Percentiles rank a stretch among this genome's conserved stretches.
These are phyloP conservation scores for Palloptera scutellata DNA, from an alignment of 2,888 invertebrate genomes.

Conservation along the genomic window DNA sequence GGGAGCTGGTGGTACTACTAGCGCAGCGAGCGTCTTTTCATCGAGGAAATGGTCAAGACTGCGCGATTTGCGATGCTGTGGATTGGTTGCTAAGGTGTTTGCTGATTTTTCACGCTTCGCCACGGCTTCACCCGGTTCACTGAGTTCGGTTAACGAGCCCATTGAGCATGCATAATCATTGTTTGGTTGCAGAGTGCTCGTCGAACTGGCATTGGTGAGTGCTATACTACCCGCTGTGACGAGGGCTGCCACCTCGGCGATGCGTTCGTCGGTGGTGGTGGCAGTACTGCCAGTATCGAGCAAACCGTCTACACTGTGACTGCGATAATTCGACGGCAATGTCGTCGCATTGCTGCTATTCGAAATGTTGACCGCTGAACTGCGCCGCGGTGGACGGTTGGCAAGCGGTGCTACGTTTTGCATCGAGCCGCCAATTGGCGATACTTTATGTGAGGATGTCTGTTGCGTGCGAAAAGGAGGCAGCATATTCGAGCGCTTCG, in stretches of 20 bases:
- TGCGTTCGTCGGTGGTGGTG: slow-evolving; percentile 49
- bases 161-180: slow-evolving; percentile 37
- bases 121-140: slow-evolving; percentile 43
- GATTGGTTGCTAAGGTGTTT: slow-evolving; percentile 48
- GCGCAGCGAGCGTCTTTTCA: slow-evolving; percentile 58
- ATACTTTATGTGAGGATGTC: slow-evolving; percentile 41
- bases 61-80: slow-evolving; percentile 67
- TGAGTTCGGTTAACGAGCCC: slow-evolving; percentile 37
- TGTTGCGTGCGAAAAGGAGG: slow-evolving; percentile 60
- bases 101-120: slow-evolving; percentile 54
- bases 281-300: slow-evolving; percentile 63
- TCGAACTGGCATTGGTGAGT: slow-evolving; percentile 57
- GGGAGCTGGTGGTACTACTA: slow-evolving; percentile 47
- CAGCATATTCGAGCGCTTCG: slow-evolving; percentile 56
- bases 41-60: slow-evolving; percentile 73
- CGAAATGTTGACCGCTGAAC: slow-evolving; percentile 58
- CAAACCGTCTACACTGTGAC: slow-evolving; percentile 72
- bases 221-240: slow-evolving; percentile 57
- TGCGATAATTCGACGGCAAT: slow-evolving; percentile 64
- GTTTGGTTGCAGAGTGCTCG: slow-evolving; percentile 52
- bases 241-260: slow-evolving; percentile 55
- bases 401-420: slow-evolving; percentile 55
- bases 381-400: slow-evolving; percentile 53
- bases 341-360: slow-evolving; percentile 58
- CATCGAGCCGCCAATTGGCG: slow-evolving; percentile 50